Conservation (phyloP, 2,888 invertebrate species). For the Drosophila percnosoma region DNA sequence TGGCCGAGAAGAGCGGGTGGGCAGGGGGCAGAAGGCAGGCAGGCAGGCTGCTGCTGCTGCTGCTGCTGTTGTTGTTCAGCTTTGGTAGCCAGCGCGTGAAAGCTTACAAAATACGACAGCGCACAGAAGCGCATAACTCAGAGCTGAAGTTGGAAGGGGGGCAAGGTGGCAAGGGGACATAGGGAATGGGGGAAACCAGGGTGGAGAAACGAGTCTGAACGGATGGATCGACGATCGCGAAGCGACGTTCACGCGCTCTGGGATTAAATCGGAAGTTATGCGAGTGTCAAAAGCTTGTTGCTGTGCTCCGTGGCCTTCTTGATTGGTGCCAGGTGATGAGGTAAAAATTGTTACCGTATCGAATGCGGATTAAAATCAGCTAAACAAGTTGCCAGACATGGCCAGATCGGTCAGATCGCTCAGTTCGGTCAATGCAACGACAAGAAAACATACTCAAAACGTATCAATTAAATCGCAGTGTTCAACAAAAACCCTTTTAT, state of each 20-base stretch:
- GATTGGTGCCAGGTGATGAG: conserved; percentile 72
- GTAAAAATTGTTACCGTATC: conserved; percentile 82
- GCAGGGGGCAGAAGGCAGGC: neutral
- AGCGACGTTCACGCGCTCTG: conserved; percentile 66
- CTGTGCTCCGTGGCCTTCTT: conserved; percentile 26
- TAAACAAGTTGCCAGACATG: conserved; percentile 69
- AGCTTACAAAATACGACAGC: conserved; percentile 80
- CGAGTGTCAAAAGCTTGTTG: conserved; percentile 71
- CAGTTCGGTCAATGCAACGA: conserved; percentile 12
- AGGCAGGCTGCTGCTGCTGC: neutral
- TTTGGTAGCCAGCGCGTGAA: conserved; percentile 76
- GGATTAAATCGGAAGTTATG: conserved; percentile 82
- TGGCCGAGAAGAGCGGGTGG: neutral
- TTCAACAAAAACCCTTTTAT: neutral
- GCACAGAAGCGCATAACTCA: conserved; percentile 78
- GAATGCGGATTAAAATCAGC: conserved; percentile 83
- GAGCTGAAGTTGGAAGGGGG: neutral
- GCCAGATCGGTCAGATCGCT: conserved; percentile 45
- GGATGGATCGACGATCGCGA: conserved; percentile 51
- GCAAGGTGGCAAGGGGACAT: neutral
- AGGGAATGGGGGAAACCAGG: neutral
- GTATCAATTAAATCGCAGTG: conserved; percentile 52
- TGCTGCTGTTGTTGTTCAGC: conserved; percentile 23
- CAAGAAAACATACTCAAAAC: conserved; percentile 34
- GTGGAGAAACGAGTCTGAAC: conserved; percentile 13